Percentiles rank a stretch among this genome's conserved stretches.
These are phyloP conservation scores for Gambusia holbrooki DNA, from an alignment of 2,113 vertebrate species.

Conservation along the genomic window DNA sequence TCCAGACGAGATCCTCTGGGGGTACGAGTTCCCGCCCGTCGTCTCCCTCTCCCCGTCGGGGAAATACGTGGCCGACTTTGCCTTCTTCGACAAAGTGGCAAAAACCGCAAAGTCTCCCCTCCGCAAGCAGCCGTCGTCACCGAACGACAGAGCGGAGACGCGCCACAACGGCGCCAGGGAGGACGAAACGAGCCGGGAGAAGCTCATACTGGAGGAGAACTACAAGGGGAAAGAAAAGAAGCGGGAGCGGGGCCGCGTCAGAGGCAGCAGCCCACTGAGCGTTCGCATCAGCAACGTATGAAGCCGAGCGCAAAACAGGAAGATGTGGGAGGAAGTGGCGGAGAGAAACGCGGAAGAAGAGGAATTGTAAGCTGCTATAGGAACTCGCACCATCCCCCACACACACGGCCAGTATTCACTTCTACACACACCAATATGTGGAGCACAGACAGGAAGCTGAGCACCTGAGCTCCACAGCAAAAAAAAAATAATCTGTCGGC, in stretches of 20 bases:
- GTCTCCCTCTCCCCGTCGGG: constrained; percentile 92
- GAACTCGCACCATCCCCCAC: not conserved
- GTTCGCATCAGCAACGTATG: constrained; percentile 93
- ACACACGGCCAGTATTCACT: not conserved
- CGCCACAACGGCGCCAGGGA: constrained; percentile 49
- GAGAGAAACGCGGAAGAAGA: constrained; percentile 14
- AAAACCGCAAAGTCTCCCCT: constrained; percentile 77
- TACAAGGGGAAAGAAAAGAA: constrained; percentile 73
- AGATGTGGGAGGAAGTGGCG: constrained; percentile 18
- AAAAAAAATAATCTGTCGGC: not conserved
- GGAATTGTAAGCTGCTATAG: constrained; percentile 37
- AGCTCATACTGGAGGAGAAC: constrained; percentile 87
- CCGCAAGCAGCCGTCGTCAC: constrained; percentile 73
- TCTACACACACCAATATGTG: not conserved
- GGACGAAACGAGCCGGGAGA: constrained; percentile 80
- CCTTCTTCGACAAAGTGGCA: constrained; percentile 93
- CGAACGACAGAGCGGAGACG: constrained; percentile 42
- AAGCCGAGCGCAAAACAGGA: constrained; percentile 1
- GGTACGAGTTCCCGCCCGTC: constrained; percentile 93
- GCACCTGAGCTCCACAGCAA: not conserved
- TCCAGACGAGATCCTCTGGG: constrained; percentile 97
- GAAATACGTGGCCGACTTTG: constrained; percentile 94
- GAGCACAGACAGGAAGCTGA: not conserved
- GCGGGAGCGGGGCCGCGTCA: constrained; percentile 65
- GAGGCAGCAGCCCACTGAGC: constrained; percentile 84